Evolutionary conservation across 1,140 invertebrate species (phyloP), one percentile per base, ranked within the genome.

Genomic region (Oedothorax gibbosus): DNA sequence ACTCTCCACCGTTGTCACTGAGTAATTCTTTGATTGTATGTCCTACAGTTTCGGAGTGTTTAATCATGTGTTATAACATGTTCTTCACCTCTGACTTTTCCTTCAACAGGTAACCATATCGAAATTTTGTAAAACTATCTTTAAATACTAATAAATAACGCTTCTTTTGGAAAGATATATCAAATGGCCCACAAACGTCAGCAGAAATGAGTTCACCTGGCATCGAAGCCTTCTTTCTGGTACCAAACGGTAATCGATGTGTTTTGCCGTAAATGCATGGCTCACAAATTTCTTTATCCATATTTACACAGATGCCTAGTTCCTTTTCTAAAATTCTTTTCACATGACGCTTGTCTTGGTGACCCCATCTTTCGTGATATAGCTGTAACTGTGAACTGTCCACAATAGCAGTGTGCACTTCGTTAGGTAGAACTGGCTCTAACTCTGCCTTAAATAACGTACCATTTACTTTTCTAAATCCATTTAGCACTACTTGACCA

Each of bases 1-100:
- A 87, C 56, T 87, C 76, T 6, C 20, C 65, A 20, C 78, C 85
- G 64, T 83, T 86, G 35, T 83, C 85, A 62, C 51, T 82, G 2
- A 85, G 53, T 14, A 87, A 12, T 57, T 69, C 62, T 54, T 81
- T 76, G 1, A 86, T 49, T 1, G 4, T 14, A 60, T 85, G 20
- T 9, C 21, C 76, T 11, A 65, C 4, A 10, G 0, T 20, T 75
- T 84, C 65, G 11, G 35, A 12, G 35, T 81, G 68, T 57, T 14
- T 20, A 7, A 81, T 14, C 49, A 86, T 54, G 12, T 65, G 4
- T 50, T 73, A 5, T 1, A 71, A 18, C 6, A 62, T 56, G 2
- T 60, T 4, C 15, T 60, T 66, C 6, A 71, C 65, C 51, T 72
- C 62, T 9, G 51, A 71, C 14, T 62, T 64, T n/a, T 35, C 6